Evolutionary conservation across 2,797 vertebrate genomes (phyloP).

Genomic region (Rhinatrema bivittatum): DNA sequence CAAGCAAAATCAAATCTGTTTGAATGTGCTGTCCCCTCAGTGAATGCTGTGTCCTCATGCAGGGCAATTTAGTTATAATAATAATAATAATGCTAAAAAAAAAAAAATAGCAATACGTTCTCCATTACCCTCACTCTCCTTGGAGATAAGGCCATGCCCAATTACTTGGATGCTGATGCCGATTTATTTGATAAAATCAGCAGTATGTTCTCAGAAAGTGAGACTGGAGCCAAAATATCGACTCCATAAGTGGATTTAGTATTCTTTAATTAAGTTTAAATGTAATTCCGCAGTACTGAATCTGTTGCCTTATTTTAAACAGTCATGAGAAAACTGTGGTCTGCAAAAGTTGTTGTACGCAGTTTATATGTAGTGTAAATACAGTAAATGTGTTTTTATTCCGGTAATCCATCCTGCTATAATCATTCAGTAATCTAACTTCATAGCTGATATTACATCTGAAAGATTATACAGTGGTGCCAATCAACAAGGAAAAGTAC

Average conservation of each 20-base stretch:
- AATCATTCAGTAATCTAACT: no score
- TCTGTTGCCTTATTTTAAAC: conserved; percentile 15
- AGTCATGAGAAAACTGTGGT: neutral
- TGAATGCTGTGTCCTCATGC: neutral
- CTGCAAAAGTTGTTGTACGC: no score
- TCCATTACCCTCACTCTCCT: no score
- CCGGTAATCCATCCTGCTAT: no score
- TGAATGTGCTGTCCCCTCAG: conserved; percentile 1
- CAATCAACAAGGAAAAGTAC: no score
- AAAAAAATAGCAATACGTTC: no score
- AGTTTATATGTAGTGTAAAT: no score
- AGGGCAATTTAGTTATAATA: conserved; percentile 3
- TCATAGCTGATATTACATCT: no score
- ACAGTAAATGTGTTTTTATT: no score
- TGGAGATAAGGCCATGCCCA: conserved; percentile 7
- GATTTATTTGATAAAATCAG: conserved; percentile 25
- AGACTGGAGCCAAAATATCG: neutral
- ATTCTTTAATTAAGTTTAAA: conserved; percentile 33
- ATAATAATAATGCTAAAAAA: no score
- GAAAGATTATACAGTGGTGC: no score
- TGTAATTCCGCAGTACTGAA: conserved; percentile 14
- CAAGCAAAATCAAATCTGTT: no score
- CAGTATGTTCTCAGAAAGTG: conserved; percentile 1
- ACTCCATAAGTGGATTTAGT: conserved; percentile 16
- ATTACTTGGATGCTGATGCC: conserved; percentile 12